These are phyloP conservation scores for Potamilus streckersoni DNA, from an alignment of 1,140 invertebrate genomes.

Conservation along the genomic window DNA sequence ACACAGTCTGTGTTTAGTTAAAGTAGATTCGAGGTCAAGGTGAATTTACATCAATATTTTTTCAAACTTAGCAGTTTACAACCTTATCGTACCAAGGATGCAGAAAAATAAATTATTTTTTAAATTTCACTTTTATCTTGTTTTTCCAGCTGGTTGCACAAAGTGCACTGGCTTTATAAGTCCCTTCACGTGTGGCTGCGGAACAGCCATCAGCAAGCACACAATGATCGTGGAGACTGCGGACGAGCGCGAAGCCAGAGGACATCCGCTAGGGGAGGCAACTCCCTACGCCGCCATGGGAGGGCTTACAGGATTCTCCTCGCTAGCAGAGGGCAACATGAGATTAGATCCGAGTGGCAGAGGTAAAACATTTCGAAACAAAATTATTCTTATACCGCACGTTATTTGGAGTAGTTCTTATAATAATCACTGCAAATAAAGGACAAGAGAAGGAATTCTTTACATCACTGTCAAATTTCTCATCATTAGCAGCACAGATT, in stretches of 20 bases:
- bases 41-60: no score
- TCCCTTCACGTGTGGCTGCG: conserved; percentile 67
- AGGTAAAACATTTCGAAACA: conserved; percentile 46
- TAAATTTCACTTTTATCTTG: neutral
- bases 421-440: no score
- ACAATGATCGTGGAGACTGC: conserved; percentile 46
- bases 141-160: conserved; percentile 52
- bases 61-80: no score
- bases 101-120: neutral
- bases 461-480: no score
- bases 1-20: no score
- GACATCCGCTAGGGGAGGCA: conserved; percentile 66
- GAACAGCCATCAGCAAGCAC: conserved; percentile 57
- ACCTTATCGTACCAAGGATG: no score
- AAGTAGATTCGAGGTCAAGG: no score
- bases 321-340: conserved; percentile 67
- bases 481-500: conserved; percentile 4
- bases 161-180: conserved; percentile 66
- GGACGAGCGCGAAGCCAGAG: conserved; percentile 48
- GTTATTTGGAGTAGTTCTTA: no score
- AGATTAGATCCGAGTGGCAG: conserved; percentile 67
- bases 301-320: conserved; percentile 68
- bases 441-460: no score
- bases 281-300: conserved; percentile 66
- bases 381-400: no score